Evolutionary conservation across 2,888 invertebrate genomes (phyloP).

Genomic region (Synanthedon tipuliformis): DNA sequence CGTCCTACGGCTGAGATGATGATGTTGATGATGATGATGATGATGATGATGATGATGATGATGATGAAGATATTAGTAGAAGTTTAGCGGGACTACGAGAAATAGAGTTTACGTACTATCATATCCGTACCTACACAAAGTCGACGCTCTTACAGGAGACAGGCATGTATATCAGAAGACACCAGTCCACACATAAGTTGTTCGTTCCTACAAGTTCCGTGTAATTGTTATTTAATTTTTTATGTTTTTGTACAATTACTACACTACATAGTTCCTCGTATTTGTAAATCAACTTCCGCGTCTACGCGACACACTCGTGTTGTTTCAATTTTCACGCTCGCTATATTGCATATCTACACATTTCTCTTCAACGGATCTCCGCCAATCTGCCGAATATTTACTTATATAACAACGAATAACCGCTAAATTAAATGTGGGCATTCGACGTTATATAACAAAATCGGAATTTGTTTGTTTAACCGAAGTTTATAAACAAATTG

Average conservation of each 20-base stretch:
- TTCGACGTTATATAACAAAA: background rate
- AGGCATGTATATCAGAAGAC: too few relatives aligned
- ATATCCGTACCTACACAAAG: too few relatives aligned
- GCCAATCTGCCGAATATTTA: constrained; percentile 31
- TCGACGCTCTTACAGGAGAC: too few relatives aligned
- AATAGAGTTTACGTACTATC: too few relatives aligned
- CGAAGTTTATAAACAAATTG: background rate
- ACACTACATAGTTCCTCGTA: background rate
- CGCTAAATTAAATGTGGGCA: background rate
- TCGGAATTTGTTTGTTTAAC: too few relatives aligned
- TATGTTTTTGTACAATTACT: background rate
- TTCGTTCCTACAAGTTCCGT: background rate
- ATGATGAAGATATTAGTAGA: too few relatives aligned
- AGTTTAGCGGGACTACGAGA: too few relatives aligned
- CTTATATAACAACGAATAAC: constrained; percentile 25
- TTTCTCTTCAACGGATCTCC: constrained; percentile 42
- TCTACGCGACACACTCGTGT: constrained; percentile 27
- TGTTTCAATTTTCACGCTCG: constrained; percentile 43
- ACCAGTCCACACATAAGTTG: too few relatives aligned
- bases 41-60: too few relatives aligned
- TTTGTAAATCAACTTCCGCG: constrained; percentile 9
- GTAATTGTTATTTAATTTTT: too few relatives aligned
- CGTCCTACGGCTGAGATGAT: too few relatives aligned
- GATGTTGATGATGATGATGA: too few relatives aligned
- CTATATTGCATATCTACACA: constrained; percentile 25